Conservation (phyloP, 30 jellyfish, hydroid and myxozoan genomes). For the Aurelia aurita complex sp. Pacific region DNA sequence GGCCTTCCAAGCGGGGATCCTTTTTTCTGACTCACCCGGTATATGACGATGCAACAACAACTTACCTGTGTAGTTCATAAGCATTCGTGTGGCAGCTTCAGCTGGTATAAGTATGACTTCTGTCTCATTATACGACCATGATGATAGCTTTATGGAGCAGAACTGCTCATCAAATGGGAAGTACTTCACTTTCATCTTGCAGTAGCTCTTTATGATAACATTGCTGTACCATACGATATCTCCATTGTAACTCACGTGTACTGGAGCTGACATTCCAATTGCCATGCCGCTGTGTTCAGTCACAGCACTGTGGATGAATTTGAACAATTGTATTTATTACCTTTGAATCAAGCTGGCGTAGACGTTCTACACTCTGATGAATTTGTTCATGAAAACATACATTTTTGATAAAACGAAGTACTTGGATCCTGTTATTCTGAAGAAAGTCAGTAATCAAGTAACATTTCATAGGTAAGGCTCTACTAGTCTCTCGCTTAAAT, state of each 20-base stretch:
- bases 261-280: conserved; percentile 70
- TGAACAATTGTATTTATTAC: no score
- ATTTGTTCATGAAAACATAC: no score
- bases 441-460: no score
- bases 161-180: conserved; percentile 84
- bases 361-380: no score
- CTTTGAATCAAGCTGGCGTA: no score
- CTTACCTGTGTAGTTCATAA: conserved; percentile 59
- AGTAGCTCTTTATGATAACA: conserved; percentile 46
- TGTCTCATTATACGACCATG: conserved; percentile 74
- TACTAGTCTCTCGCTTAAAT: no score
- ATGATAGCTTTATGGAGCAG: conserved; percentile 56
- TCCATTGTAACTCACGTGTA: conserved; percentile 54
- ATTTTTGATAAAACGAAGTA: no score
- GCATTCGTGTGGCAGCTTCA: not conserved
- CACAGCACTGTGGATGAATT: conserved; percentile 50
- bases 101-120: conserved; percentile 36
- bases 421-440: no score
- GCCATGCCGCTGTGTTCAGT: conserved; percentile 54
- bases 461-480: no score
- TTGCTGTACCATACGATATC: conserved; percentile 66
- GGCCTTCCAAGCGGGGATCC: no score
- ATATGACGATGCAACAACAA: not conserved
- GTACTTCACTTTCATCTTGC: conserved; percentile 72
- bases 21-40: no score